A percentile compares a stretch with the other conserved stretches of the same genome.
Evolutionary conservation across 2,113 vertebrate species (phyloP).

Genomic region (Myrmecobius fasciatus): DNA sequence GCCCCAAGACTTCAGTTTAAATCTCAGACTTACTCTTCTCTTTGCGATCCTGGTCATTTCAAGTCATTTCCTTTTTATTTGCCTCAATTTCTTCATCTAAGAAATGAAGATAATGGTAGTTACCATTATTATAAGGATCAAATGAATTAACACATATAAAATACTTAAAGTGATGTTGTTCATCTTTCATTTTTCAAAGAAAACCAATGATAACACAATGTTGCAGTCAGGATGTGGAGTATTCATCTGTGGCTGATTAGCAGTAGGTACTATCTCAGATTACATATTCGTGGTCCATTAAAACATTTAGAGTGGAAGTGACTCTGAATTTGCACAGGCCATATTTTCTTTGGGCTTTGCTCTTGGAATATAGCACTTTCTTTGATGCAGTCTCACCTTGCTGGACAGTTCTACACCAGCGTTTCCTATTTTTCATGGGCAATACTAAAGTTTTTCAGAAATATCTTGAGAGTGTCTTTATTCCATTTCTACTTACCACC

Average conservation of each 20-base stretch:
- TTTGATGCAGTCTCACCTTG: neutral
- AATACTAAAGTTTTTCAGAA: neutral
- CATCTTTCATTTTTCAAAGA: neutral
- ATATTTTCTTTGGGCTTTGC: neutral
- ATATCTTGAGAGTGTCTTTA: neutral
- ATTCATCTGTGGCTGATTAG: neutral
- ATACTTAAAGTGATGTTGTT: neutral
- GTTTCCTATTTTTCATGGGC: neutral
- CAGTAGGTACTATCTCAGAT: neutral
- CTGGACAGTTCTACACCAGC: neutral
- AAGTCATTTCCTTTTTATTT: neutral
- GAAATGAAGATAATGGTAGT: neutral
- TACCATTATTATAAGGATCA: neutral
- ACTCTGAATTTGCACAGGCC: neutral
- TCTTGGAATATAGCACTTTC: neutral
- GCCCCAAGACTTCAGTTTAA: neutral
- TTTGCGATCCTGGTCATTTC: neutral
- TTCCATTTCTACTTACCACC: neutral
- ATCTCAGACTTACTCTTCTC: neutral
- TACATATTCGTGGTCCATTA: neutral
- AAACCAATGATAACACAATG: neutral
- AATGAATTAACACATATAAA: neutral
- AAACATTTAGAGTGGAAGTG: neutral
- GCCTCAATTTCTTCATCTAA: neutral
- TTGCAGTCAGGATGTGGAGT: neutral